phyloP scores from a whole-genome alignment of 2,113 vertebrate genomes.

The Panthera uncia region DNA sequence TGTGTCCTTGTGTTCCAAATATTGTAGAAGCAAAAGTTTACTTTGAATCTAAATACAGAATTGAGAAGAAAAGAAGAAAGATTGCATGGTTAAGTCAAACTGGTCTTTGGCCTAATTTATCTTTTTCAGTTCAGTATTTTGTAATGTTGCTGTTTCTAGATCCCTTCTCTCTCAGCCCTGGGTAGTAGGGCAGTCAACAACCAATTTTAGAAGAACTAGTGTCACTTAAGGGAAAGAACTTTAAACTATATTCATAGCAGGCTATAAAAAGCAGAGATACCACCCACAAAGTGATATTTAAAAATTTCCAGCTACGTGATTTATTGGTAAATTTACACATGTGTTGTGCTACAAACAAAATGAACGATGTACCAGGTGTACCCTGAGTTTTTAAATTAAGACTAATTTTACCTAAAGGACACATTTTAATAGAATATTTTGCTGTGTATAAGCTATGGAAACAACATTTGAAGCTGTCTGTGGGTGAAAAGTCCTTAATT shows the following conservation, averaged over 20 bases:
- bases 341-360: not conserved
- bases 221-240: slow-evolving; percentile 34
- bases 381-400: slow-evolving; percentile 70
- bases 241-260: slow-evolving; percentile 17
- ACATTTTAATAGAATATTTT: slow-evolving; percentile 55
- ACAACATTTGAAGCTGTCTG: slow-evolving; percentile 40
- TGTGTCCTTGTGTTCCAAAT: slow-evolving; percentile 46
- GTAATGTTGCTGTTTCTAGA: slow-evolving; percentile 41
- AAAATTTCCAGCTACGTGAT: slow-evolving; percentile 46
- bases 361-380: slow-evolving; percentile 35
- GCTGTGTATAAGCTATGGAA: slow-evolving; percentile 42
- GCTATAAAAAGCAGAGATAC: slow-evolving; percentile 42
- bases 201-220: slow-evolving; percentile 64
- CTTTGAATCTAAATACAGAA: slow-evolving; percentile 61
- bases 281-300: slow-evolving; percentile 59
- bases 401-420: slow-evolving; percentile 30
- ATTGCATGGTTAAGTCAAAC: slow-evolving; percentile 29
- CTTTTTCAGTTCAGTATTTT: slow-evolving; percentile 22
- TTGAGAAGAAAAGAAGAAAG: slow-evolving; percentile 32
- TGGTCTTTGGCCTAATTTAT: slow-evolving; percentile 15
- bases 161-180: not conserved
- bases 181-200: not conserved
- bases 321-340: slow-evolving; percentile 42
- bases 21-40: slow-evolving; percentile 56
- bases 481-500: slow-evolving; percentile 59